Evolutionary conservation across 1,140 invertebrate species (phyloP).

Genomic region (Melipona quadrifasciata): DNA sequence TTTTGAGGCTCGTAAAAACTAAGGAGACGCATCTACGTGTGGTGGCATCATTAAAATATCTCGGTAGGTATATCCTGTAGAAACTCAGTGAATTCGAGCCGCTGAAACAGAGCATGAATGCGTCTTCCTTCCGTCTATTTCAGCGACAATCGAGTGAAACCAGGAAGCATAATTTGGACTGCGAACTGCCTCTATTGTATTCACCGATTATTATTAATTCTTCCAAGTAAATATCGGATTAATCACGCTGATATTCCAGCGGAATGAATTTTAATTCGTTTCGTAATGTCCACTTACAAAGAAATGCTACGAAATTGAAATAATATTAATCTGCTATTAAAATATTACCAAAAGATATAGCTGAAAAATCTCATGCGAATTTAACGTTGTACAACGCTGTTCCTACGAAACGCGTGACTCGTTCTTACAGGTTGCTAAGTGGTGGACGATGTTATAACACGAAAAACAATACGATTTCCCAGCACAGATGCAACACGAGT

Average conservation of each 20-base stretch:
- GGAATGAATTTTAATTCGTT: not conserved
- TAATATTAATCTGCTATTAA: not conserved
- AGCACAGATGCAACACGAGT: constrained; percentile 2
- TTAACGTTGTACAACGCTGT: no score
- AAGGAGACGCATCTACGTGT: constrained; percentile 11
- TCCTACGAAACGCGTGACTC: not conserved
- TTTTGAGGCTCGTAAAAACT: not conserved
- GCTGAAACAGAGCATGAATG: constrained; percentile 79
- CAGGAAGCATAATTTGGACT: constrained; percentile 67
- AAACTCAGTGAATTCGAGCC: constrained; percentile 75
- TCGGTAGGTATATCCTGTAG: constrained; percentile 74
- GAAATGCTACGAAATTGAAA: not conserved
- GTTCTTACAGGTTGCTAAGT: not conserved
- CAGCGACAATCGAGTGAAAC: constrained; percentile 71
- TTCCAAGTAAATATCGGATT: not conserved
- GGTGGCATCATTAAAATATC: constrained; percentile 67
- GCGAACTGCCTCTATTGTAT: constrained; percentile 22
- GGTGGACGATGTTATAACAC: not conserved
- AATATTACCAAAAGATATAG: not conserved
- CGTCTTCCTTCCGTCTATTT: constrained; percentile 71
- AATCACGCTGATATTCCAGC: not conserved
- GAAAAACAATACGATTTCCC: constrained; percentile 30
- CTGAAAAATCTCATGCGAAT: not conserved
- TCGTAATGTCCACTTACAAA: not conserved
- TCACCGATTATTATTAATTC: constrained; percentile 15